phyloP scores from a whole-genome alignment of 23 tunicate genomes.

The Ciona savignyi region DNA sequence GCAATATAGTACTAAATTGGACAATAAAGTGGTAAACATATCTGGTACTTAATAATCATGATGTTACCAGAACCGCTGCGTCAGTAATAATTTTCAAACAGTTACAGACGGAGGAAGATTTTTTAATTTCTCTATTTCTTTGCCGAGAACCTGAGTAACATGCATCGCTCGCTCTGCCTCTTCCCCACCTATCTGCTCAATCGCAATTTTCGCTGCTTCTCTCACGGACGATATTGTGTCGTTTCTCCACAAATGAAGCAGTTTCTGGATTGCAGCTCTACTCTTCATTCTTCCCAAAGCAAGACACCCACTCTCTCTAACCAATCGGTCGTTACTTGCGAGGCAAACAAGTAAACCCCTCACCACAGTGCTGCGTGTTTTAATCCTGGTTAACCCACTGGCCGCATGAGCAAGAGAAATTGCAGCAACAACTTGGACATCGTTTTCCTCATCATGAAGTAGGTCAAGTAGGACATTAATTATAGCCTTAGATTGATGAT shows the following conservation, averaged over 20 bases:
- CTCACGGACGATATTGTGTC: constrained; percentile 70
- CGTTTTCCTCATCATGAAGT: constrained; percentile 77
- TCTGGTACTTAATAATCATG: no score
- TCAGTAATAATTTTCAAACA: no score
- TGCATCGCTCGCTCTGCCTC: constrained; percentile 80
- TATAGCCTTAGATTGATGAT: constrained; percentile 65
- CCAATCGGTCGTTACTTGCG: constrained; percentile 51
- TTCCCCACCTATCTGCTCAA: constrained; percentile 77
- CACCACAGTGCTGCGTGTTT: constrained; percentile 40
- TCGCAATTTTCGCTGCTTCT: constrained; percentile 79
- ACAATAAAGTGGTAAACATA: neutral
- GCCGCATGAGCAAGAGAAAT: constrained; percentile 87
- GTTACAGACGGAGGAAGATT: no score
- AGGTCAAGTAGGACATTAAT: constrained; percentile 63
- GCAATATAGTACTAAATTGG: no score
- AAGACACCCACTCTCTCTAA: constrained; percentile 83
- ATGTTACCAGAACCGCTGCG: no score
- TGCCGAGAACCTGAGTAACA: constrained; percentile 53
- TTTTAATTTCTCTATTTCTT: constrained; percentile 52
- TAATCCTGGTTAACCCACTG: constrained; percentile 42
- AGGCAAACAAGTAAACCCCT: constrained; percentile 50
- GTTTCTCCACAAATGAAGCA: constrained; percentile 69
- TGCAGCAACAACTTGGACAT: constrained; percentile 71
- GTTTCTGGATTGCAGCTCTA: constrained; percentile 43
- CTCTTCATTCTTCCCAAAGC: constrained; percentile 84